A percentile compares a stretch with the other conserved stretches of the same genome.
These are phyloP conservation scores for Cavia aperea DNA, from an alignment of 2,113 vertebrate genomes.

Conservation along the genomic window DNA sequence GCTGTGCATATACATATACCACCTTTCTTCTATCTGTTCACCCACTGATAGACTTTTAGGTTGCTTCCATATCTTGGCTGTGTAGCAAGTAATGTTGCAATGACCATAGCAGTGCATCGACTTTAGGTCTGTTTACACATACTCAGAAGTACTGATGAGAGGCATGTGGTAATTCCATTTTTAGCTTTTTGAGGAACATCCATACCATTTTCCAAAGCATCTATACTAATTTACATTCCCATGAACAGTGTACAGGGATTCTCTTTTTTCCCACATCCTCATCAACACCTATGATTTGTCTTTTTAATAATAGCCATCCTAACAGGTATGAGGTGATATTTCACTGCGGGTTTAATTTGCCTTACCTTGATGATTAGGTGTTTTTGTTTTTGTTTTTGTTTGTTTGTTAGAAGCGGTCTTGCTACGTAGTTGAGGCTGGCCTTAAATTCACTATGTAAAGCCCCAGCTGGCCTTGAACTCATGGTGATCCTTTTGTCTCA, in stretches of 20 bases:
- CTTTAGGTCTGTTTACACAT: neutral
- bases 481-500: neutral
- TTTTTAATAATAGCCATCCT: neutral
- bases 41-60: neutral
- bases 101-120: neutral
- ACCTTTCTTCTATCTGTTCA: neutral
- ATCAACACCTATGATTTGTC: neutral
- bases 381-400: neutral
- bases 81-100: neutral
- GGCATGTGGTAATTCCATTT: neutral
- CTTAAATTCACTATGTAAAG: neutral
- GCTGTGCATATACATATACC: neutral
- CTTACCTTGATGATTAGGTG: neutral
- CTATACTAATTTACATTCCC: neutral
- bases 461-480: neutral
- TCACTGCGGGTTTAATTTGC: neutral
- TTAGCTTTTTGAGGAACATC: neutral
- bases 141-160: neutral
- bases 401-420: neutral
- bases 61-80: neutral
- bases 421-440: neutral
- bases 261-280: neutral
- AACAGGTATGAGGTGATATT: neutral
- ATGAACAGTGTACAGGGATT: neutral
- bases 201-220: neutral